These are phyloP conservation scores for Diadegma fenestrale DNA, from an alignment of 2,888 invertebrate species.

Conservation along the genomic window DNA sequence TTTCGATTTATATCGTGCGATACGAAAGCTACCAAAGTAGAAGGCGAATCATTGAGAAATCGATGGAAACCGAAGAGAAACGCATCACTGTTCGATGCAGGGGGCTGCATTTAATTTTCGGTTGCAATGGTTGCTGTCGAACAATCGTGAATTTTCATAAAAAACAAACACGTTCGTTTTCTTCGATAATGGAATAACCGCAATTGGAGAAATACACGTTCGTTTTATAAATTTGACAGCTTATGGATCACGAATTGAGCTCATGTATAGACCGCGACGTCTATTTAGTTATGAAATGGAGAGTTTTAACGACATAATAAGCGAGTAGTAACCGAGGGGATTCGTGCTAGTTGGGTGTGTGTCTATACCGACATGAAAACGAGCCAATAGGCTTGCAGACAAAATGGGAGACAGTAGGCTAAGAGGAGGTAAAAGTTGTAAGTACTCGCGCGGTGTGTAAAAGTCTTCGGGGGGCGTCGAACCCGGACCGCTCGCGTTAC, in stretches of 20 bases:
- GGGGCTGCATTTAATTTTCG: not conserved
- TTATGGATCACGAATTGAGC: conserved; percentile 2
- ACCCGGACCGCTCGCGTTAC: conserved; percentile 79
- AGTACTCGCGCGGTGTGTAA: conserved; percentile 42
- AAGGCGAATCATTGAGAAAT: not conserved
- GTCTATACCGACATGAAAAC: conserved; percentile 15
- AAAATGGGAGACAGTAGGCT: conserved; percentile 1
- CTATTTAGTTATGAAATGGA: conserved; percentile 53
- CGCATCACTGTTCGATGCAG: not conserved
- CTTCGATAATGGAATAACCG: not conserved
- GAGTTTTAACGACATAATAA: conserved; percentile 34
- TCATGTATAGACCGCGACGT: not conserved
- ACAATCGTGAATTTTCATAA: not conserved
- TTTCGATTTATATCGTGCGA: not conserved
- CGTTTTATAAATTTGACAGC: conserved; percentile 1
- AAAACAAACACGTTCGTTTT: not conserved
- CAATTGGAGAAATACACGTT: not conserved
- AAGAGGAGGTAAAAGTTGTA: conserved; percentile 28
- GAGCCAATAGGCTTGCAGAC: not conserved
- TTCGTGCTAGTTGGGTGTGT: conserved; percentile 7
- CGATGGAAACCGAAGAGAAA: not conserved
- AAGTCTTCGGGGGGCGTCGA: conserved; percentile 75
- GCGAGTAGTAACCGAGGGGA: conserved; percentile 4
- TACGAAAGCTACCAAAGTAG: not conserved
- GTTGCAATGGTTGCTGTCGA: not conserved